Percentiles rank a stretch among this genome's conserved stretches.
These are phyloP conservation scores for Okamejei kenojei DNA, from an alignment of 2,797 vertebrate genomes.

Conservation along the genomic window DNA sequence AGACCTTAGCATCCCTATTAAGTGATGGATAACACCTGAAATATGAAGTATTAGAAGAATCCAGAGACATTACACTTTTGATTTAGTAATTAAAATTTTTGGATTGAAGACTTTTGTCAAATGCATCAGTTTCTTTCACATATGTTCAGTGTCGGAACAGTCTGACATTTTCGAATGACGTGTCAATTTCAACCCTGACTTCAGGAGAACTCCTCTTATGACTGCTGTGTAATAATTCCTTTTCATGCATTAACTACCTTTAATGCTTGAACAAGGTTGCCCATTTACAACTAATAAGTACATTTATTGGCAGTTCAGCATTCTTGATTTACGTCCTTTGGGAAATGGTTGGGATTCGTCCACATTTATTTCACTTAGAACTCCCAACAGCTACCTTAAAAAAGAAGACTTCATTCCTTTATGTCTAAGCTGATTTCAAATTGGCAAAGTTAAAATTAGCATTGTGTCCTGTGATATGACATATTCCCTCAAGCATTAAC, in stretches of 20 bases:
- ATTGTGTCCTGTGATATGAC: neutral
- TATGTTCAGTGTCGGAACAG: too few relatives aligned
- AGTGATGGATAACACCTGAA: neutral
- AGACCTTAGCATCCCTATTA: neutral
- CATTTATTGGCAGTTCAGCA: conserved; percentile 15
- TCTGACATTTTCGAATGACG: neutral
- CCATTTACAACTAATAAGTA: neutral
- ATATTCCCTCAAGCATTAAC: neutral
- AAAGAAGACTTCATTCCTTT: conserved; percentile 11
- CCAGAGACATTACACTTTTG: neutral
- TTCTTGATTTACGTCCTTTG: conserved; percentile 21
- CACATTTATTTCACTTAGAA: conserved; percentile 18
- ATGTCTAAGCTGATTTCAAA: conserved; percentile 14
- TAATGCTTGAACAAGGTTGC: neutral
- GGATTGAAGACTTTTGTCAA: neutral
- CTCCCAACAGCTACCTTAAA: neutral
- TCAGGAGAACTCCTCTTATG: neutral
- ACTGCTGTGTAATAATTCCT: neutral
- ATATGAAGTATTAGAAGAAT: neutral
- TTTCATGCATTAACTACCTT: neutral
- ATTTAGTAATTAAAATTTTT: neutral
- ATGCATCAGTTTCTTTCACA: neutral
- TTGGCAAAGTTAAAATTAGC: neutral
- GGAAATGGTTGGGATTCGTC: conserved; percentile 4
- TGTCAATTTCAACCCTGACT: neutral